A percentile compares a stretch with the other conserved stretches of the same genome.
Conservation (phyloP, 2,113 vertebrate genomes). For the Clupea harengus region DNA sequence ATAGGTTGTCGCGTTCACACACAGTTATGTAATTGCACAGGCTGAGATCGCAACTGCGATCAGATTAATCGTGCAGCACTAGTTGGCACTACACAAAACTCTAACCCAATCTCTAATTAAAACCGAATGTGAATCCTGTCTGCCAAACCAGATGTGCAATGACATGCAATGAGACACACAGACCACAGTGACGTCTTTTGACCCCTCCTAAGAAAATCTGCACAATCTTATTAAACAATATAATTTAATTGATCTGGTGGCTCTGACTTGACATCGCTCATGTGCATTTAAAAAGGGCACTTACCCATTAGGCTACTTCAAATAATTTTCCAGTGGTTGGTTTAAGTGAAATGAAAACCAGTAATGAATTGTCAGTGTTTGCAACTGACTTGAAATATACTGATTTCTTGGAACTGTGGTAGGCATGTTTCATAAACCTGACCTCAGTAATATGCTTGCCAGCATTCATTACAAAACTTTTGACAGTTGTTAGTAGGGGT, state of each 20-base stretch:
- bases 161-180: neutral
- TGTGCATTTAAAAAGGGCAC: neutral
- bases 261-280: neutral
- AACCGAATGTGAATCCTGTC: neutral
- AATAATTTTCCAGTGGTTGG: neutral
- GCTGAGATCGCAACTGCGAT: too few species aligned
- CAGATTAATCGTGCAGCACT: too few species aligned
- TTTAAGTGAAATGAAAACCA: neutral
- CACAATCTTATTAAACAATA: conserved; percentile 15
- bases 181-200: conserved; percentile 11
- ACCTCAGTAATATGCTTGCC: neutral
- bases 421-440: neutral
- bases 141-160: neutral
- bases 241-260: neutral
- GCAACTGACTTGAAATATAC: neutral
- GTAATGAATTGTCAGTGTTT: neutral
- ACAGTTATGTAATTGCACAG: too few species aligned
- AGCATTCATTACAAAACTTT: neutral
- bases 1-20: too few species aligned
- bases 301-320: neutral
- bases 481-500: too few species aligned
- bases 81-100: neutral
- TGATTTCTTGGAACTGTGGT: neutral
- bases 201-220: conserved; percentile 1
- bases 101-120: conserved; percentile 4